Base-by-base conservation (phyloP, 2,113 vertebrate genomes). In the Bubo scandiacus region DNA sequence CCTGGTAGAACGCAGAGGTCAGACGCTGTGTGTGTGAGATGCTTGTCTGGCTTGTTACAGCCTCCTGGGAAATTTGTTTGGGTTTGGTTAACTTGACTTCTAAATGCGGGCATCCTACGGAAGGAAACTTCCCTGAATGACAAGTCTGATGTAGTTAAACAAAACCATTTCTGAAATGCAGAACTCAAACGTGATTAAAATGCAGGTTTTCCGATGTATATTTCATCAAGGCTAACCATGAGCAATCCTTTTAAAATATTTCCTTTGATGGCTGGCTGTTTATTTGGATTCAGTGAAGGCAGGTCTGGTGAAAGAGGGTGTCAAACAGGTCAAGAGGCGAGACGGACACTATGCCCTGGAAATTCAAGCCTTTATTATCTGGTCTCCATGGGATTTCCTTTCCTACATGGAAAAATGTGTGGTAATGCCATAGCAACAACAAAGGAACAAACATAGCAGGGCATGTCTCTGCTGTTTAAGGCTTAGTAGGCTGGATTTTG, bases 321-420 rank as follows among this genome's bases (percentile, higher is more conserved):
- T 98, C 98, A 97, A 92, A 65, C 88, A 82, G 98, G 98, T 98
- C 98, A 98, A 97, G 98, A 98, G 98, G 95, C 97, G 84, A 94
- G 93, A 95, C 93, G 82, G 98, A 95, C 93, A 77, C 75, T 61
- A 58, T 40, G 84, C 78, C 81, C 96, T 94, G 90, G 74, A 79
- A 96, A 97, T 88, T 29, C 96, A 97, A 88, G 32, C 97, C 86
- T 98, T 98, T 98, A 98, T 99, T 98, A 98, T 98, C 97, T 97
- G 84, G 97, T 98, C 98, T 95, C 98, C 97, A 97, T 72, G 96
- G 98, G 98, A 97, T 92, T 97, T 94, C 94, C 88, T 84, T 95
- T 96, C 97, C 97, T 98, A 96, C 95, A 95, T 77, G 96, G 95
- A 98, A 98, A 97, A 98, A 99, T 98, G 98, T 96, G 98, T 98